Conservation (phyloP, 2,113 vertebrate species). For the Myotis brandtii region DNA sequence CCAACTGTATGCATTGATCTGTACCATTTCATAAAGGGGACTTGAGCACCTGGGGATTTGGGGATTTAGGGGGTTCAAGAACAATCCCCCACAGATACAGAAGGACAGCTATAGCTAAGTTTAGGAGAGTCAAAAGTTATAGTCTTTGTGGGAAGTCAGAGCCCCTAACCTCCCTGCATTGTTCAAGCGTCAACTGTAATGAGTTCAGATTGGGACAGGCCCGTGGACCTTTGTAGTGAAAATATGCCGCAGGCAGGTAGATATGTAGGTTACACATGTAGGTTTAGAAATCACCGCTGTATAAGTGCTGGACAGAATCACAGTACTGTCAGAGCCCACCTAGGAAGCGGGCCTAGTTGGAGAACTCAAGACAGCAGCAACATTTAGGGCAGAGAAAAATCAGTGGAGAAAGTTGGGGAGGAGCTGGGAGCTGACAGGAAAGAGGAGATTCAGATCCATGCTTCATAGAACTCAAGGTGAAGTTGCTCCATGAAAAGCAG, state of each 20-base stretch:
- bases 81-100: neutral
- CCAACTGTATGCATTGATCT: too few relatives aligned
- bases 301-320: neutral
- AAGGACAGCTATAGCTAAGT: neutral
- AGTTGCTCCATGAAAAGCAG: neutral
- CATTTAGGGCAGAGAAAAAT: neutral
- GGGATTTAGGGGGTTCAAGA: neutral
- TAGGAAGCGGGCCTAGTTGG: neutral
- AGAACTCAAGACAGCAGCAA: neutral
- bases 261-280: neutral
- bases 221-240: neutral
- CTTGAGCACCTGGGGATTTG: too few relatives aligned
- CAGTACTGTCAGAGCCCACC: neutral
- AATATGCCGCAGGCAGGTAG: neutral
- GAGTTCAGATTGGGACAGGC: neutral
- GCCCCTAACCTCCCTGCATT: neutral
- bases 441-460: neutral
- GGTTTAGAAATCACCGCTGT: neutral
- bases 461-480: neutral
- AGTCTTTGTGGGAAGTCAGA: neutral
- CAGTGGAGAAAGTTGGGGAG: too few relatives aligned
- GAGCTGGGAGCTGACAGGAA: neutral
- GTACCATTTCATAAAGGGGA: neutral
- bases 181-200: neutral
- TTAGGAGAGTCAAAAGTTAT: neutral